These are phyloP conservation scores for Toxotes lorentzi DNA, from an alignment of 2,797 vertebrate genomes.

Conservation along the genomic window DNA sequence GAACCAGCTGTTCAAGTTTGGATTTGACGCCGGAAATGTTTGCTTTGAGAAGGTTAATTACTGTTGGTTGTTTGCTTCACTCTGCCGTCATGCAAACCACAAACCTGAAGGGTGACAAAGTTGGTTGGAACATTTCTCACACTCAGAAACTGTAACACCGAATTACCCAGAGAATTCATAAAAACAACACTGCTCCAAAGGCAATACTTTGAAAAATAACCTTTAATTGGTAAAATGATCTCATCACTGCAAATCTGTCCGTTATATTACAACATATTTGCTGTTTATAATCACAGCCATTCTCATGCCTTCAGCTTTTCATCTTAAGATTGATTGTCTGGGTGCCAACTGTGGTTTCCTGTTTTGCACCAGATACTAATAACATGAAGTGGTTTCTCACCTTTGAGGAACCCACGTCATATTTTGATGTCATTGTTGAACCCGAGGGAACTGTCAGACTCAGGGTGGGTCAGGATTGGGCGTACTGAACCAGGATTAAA, in stretches of 20 bases:
- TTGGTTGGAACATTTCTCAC: slow-evolving; percentile 22
- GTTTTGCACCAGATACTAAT: slow-evolving; percentile 41
- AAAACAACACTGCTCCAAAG: slow-evolving; percentile 1
- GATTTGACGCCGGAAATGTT: neutral
- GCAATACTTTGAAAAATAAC: neutral
- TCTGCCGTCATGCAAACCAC: neutral
- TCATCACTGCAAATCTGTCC: slow-evolving; percentile 7
- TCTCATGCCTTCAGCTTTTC: slow-evolving; percentile 19
- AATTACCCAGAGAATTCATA: neutral
- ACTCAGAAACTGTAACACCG: neutral
- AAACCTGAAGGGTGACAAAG: slow-evolving; percentile 30
- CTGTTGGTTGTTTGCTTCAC: slow-evolving; percentile 4
- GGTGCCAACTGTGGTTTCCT: slow-evolving; percentile 61
- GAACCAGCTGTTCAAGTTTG: slow-evolving; percentile 34
- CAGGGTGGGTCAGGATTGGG: slow-evolving; percentile 74
- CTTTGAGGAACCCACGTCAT: slow-evolving; percentile 32
- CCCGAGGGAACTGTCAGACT: slow-evolving; percentile 55
- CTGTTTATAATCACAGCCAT: slow-evolving; percentile 11
- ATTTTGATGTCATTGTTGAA: slow-evolving; percentile 58
- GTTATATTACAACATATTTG: neutral
- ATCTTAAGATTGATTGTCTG: slow-evolving; percentile 5
- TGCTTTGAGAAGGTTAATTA: slow-evolving; percentile 11
- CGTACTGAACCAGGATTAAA: slow-evolving; percentile 65
- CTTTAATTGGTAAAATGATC: neutral
- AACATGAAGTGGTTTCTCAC: slow-evolving; percentile 54